Evolutionary conservation across 2,888 invertebrate species (phyloP), one percentile per base, ranked within the genome.

Genomic region (Clepsis dumicolana): DNA sequence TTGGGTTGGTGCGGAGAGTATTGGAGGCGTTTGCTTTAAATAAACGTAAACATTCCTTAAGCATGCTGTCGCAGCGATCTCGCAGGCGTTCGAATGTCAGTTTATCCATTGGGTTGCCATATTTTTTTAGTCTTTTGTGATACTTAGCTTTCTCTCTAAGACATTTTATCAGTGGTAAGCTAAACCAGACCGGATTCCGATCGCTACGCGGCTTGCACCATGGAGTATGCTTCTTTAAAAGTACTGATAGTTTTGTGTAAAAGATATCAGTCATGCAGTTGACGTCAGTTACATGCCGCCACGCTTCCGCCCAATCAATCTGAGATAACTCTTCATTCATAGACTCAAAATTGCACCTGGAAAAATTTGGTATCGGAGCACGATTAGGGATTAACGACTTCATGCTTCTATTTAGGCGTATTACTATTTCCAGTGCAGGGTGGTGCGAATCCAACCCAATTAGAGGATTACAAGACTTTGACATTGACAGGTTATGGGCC

Each of bases 371-470:
- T 14, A 35, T 14, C 12, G 14, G 14, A 14, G 12, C 14, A 35
- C 35, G 35, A 14, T 14, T 14, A 14, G 35, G 35, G 3, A 35
- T 14, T 35, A 35, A 35, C 0, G 35, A 12, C 2, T 4, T 35
- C 14, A 35, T 35, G 14, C 2, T 35, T 35, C 10, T 35, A 35
- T 14, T 14, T 35, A 35, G 14, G 35, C 35, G 35, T 14, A 35
- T 35, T 14, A 14, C 35, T 35, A 35, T 35, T 35, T 35, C 35
- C 1, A 35, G 35, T 14, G 35, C 35, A 7, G 52, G 52, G 52
- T 52, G 52, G 52, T 52, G 52, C 25, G 27, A 7, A n/a, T 52
- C 52, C 14, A 52, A n/a, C 25, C 52, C n/a, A 25, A 10, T 52
- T n/a, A n/a, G n/a, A n/a, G n/a, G n/a, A n/a, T n/a, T 12, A n/a